phyloP scores from a whole-genome alignment of 1,140 invertebrate genomes.

The Trypoxylus dichotomus region DNA sequence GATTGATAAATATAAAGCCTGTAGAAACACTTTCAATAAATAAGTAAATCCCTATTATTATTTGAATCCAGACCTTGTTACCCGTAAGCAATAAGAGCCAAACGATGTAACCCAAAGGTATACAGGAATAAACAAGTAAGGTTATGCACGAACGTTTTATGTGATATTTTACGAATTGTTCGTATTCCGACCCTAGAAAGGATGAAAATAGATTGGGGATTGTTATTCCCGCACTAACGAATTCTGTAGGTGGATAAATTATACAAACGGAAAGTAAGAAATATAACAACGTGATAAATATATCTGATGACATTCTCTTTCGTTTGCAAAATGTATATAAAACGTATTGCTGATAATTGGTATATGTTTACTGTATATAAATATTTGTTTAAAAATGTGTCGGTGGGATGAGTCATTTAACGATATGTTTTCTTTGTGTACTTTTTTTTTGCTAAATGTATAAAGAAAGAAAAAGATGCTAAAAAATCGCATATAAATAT shows the following conservation, averaged over 20 bases:
- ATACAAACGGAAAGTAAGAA: conserved; percentile 68
- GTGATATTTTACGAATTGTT: conserved; percentile 73
- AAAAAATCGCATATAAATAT: too few species aligned
- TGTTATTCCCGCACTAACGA: conserved; percentile 72
- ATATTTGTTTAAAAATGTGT: too few species aligned
- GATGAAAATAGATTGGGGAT: conserved; percentile 66
- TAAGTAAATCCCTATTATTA: conserved; percentile 9
- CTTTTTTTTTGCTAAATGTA: too few species aligned
- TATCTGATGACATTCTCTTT: conserved; percentile 41
- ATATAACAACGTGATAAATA: conserved; percentile 71
- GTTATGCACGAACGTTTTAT: conserved; percentile 68
- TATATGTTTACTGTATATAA: too few species aligned
- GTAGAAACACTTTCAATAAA: conserved; percentile 39
- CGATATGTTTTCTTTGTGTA: too few species aligned
- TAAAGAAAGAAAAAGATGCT: too few species aligned
- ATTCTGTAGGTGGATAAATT: conserved; percentile 75
- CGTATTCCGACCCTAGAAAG: conserved; percentile 68
- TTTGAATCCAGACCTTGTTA: conserved; percentile 48
- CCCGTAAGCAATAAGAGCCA: conserved; percentile 58
- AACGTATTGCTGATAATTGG: too few species aligned
- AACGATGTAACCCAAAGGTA: conserved; percentile 72
- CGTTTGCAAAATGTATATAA: neutral
- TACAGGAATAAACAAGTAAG: conserved; percentile 65
- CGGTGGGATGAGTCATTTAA: too few species aligned
- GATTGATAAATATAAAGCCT: conserved; percentile 49